Conservation (phyloP, 2,888 invertebrate genomes). For the Tanytarsus gracilentus region DNA sequence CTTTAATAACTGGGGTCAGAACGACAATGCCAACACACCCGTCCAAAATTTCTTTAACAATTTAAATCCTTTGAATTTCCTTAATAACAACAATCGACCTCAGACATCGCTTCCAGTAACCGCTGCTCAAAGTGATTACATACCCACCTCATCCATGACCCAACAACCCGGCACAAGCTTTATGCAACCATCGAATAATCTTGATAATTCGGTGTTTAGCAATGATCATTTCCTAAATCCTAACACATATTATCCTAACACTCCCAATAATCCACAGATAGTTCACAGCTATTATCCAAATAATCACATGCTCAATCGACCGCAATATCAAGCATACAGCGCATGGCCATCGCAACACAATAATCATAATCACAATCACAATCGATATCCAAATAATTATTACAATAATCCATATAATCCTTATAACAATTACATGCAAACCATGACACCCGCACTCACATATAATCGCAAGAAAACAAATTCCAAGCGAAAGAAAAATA, state of each 20-base stretch:
- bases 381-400: background rate
- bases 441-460: background rate
- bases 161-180: background rate
- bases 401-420: background rate
- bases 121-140: constrained; percentile 20
- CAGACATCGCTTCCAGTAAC: background rate
- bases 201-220: constrained; percentile 17
- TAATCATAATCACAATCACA: background rate
- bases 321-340: background rate
- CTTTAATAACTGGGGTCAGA: background rate
- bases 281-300: background rate
- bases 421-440: background rate
- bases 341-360: background rate
- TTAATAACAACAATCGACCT: constrained; percentile 19
- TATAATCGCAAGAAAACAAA: constrained; percentile 1
- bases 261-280: background rate
- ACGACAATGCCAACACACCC: constrained; percentile 3
- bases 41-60: constrained; percentile 15
- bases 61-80: constrained; percentile 23
- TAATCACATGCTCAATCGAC: background rate
- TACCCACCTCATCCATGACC: background rate
- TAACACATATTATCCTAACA: background rate
- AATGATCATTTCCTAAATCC: constrained; percentile 22
- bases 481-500: constrained; percentile 10
- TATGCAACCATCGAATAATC: background rate